Percentiles rank a stretch among this genome's conserved stretches.
phyloP scores from a whole-genome alignment of 2,888 invertebrate genomes.

The Pristionchus exspectatus region DNA sequence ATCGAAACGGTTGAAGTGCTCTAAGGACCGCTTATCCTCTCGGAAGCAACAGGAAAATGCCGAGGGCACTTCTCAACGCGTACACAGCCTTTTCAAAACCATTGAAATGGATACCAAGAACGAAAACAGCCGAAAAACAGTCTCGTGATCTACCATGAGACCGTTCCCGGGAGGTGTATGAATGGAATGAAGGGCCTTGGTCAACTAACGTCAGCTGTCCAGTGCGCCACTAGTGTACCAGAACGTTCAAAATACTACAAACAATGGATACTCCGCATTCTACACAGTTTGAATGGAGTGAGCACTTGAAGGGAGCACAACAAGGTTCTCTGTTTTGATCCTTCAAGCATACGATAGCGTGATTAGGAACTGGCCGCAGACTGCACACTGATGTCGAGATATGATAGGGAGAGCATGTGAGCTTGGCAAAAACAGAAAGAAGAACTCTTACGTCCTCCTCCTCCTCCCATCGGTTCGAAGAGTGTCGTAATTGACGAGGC shows the following conservation, averaged over 20 bases:
- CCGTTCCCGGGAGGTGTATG: background rate
- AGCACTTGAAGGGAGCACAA: background rate
- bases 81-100: background rate
- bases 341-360: no score
- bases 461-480: constrained; percentile 34
- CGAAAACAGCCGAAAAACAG: background rate
- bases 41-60: constrained; percentile 34
- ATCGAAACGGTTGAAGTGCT: constrained; percentile 7
- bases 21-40: background rate
- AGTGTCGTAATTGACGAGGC: constrained; percentile 54
- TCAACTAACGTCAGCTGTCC: background rate
- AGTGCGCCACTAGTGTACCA: background rate
- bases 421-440: no score
- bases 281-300: background rate
- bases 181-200: background rate
- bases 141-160: background rate
- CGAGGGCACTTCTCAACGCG: background rate
- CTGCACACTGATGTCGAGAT: no score
- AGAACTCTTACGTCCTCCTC: background rate
- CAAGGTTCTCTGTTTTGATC: no score
- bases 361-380: no score
- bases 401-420: no score
- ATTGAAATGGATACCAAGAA: background rate
- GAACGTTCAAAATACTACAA: no score
- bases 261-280: background rate